A percentile compares a stretch with the other conserved stretches of the same genome.
These are phyloP conservation scores for Pogoniulus pusillus DNA, from an alignment of 2,797 vertebrate genomes.

Conservation along the genomic window DNA sequence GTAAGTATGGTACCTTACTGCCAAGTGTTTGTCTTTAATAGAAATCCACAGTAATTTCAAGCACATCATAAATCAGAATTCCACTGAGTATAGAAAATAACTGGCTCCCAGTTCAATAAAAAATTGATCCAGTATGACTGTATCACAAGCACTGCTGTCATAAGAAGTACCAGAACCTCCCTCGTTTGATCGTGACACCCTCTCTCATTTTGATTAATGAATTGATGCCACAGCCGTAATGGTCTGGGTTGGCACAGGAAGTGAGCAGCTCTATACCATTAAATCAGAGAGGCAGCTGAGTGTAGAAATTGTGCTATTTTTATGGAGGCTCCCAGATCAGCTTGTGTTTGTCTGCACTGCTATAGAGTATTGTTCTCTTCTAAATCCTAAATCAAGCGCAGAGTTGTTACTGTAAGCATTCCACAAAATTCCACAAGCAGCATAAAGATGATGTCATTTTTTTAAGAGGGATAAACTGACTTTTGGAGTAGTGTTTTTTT, in stretches of 20 bases:
- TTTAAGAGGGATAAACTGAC: background rate
- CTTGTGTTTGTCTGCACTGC: background rate
- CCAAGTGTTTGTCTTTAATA: slow-evolving; percentile 66
- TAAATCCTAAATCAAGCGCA: background rate
- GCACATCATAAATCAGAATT: slow-evolving; percentile 68
- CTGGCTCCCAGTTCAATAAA: slow-evolving; percentile 47
- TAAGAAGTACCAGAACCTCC: slow-evolving; percentile 1
- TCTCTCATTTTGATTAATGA: slow-evolving; percentile 31
- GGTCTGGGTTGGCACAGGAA: background rate
- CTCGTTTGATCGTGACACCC: slow-evolving; percentile 17
- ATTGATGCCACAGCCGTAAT: slow-evolving; percentile 11
- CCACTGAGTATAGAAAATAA: slow-evolving; percentile 53
- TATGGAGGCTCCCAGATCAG: slow-evolving; percentile 1
- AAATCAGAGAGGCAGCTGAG: slow-evolving; percentile 1
- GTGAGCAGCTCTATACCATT: background rate
- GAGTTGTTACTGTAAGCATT: background rate
- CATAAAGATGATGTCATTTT: background rate
- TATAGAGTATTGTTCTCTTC: background rate
- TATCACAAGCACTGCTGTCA: slow-evolving; percentile 5
- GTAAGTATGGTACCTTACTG: slow-evolving; percentile 61
- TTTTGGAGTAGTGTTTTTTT: background rate
- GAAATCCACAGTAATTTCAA: slow-evolving; percentile 65
- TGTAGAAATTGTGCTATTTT: background rate
- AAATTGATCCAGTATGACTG: slow-evolving; percentile 36
- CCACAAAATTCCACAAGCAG: background rate